These are phyloP conservation scores for Chaitophorus viminalis DNA, from an alignment of 2,888 invertebrate species.

Conservation along the genomic window DNA sequence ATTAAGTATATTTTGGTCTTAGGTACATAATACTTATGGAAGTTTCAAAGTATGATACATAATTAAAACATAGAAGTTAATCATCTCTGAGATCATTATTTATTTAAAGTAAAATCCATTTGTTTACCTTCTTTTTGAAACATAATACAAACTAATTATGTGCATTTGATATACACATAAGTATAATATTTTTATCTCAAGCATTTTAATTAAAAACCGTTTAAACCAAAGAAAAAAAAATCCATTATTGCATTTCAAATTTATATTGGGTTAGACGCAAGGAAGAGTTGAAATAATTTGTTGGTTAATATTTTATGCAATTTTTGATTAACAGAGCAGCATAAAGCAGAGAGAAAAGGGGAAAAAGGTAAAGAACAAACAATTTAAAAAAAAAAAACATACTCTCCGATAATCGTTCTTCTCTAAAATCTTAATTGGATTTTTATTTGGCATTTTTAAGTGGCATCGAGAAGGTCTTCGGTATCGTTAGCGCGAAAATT, in stretches of 20 bases:
- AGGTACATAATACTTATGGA: too few species aligned
- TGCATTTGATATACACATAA: neutral
- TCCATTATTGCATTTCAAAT: too few species aligned
- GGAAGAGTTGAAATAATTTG: neutral
- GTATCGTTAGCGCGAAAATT: too few species aligned
- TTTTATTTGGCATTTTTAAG: constrained; percentile 19
- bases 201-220: constrained; percentile 21
- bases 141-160: neutral
- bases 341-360: too few species aligned
- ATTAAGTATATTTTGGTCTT: too few species aligned
- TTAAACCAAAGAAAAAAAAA: too few species aligned
- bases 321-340: too few species aligned
- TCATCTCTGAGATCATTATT: neutral
- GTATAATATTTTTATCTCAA: neutral
- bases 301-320: neutral
- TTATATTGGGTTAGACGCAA: neutral
- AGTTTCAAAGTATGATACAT: too few species aligned
- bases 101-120: neutral
- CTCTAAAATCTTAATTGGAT: constrained; percentile 23
- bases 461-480: neutral
- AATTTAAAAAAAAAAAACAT: neutral
- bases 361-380: neutral
- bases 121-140: neutral
- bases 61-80: neutral
- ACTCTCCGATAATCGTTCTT: constrained; percentile 6